Evolutionary conservation across 2,113 vertebrate species (phyloP), one percentile per base, ranked within the genome.

Genomic region (Balaenoptera acutorostrata): DNA sequence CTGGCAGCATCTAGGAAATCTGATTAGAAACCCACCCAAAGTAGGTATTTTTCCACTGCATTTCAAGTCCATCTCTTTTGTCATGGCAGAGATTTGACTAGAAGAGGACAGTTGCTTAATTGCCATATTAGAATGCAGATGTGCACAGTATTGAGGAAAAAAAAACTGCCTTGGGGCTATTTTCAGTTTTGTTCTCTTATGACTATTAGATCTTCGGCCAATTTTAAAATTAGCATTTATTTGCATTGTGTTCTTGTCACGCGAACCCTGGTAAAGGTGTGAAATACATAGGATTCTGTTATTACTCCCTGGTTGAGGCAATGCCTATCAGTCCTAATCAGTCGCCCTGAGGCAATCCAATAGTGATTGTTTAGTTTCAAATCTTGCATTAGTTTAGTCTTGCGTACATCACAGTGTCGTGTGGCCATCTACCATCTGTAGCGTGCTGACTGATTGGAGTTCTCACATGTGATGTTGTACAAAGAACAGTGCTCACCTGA

Each of bases 1-100:
- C 72, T 91, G 91, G 88, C 69, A 93, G 74, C 36, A 1, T 68
- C 77, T 90, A 81, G 75, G 94, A 97, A 92, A 95, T 61, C 59
- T 72, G 84, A 85, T 96, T 71, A 97, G 90, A 97, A 74, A 81
- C 64, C n/a, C 59, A 85, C 39, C 21, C 80, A 77, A 88, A 33
- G 27, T 55, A 85, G 75, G 18, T 72, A 61, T 82, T 95, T 89
- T 85, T 59, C 71, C 77, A 64, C 55, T 66, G 66, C 77, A 6
- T 55, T 77, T 88, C 77, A 77, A 71, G 21, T 82, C 11, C 15
- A 59, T 78, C n/a, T 93, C 49, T 68, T 89, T 83, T 84, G 87
- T 78, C 9, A 63, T 4, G 21, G n/a, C 7, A 49, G 93, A 68
- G 44, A 71, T 59, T 31, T 89, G 82, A 44, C 36, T 86, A 44